Evolutionary conservation across 1,140 invertebrate species (phyloP).

Genomic region (Drosophila gunungcola): DNA sequence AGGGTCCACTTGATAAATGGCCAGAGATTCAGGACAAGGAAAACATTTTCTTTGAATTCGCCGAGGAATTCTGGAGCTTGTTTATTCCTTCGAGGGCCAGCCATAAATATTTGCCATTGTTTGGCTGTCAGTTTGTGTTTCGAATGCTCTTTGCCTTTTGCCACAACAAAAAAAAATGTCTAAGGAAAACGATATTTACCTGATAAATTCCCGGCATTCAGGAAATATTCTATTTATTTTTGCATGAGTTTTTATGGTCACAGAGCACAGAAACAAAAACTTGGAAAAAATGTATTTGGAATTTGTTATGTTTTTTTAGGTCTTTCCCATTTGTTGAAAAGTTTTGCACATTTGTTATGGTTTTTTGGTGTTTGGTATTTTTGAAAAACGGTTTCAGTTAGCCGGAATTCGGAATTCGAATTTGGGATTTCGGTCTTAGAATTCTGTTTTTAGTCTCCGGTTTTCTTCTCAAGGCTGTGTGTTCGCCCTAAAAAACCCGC

Average conservation of each 20-base stretch:
- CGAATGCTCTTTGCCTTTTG: background rate
- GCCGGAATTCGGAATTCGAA: constrained; percentile 5
- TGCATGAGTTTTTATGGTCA: constrained; percentile 13
- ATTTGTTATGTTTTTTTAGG: constrained; percentile 33
- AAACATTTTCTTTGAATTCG: constrained; percentile 23
- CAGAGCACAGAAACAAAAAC: constrained; percentile 38
- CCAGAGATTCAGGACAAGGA: constrained; percentile 1
- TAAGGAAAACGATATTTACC: constrained; percentile 31
- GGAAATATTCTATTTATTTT: constrained; percentile 2
- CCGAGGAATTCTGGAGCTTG: constrained; percentile 13
- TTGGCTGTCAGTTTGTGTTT: constrained; percentile 14
- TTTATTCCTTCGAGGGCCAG: constrained; percentile 30
- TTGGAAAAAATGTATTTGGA: constrained; percentile 27
- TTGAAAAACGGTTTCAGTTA: constrained; percentile 7
- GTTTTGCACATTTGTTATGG: constrained; percentile 8
- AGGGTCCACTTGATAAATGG: constrained; percentile 21
- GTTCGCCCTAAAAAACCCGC: constrained; percentile 79
- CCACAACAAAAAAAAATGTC: background rate
- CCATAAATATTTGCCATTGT: constrained; percentile 43
- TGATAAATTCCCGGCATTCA: constrained; percentile 29
- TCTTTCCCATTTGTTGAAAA: constrained; percentile 21
- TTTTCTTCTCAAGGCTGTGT: constrained; percentile 44
- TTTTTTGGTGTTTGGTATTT: background rate
- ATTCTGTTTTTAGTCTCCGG: background rate
- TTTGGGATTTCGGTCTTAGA: background rate